A percentile compares a stretch with the other conserved stretches of the same genome.
Evolutionary conservation across 92 coral and sea anemone genomes (phyloP).

Genomic region (Galaxea fascicularis): DNA sequence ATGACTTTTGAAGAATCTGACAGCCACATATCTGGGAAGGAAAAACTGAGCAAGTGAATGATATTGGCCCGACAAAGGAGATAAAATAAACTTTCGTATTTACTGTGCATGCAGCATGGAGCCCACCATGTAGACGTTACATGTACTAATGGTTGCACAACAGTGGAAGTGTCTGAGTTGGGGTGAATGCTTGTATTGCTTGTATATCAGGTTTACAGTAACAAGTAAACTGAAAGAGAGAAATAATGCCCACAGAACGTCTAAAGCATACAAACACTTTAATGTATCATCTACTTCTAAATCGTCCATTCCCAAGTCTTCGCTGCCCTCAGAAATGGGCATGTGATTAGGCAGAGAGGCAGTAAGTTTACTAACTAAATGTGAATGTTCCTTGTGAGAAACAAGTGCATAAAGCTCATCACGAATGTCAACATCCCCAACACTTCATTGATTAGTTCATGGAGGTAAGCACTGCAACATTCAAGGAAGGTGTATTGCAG

Average conservation of each 20-base stretch:
- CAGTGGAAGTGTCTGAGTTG: not conserved
- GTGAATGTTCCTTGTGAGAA: slow-evolving; percentile 15
- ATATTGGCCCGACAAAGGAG: not conserved
- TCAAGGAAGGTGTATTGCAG: slow-evolving; percentile 25
- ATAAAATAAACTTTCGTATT: too few species aligned
- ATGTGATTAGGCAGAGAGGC: slow-evolving; percentile 8
- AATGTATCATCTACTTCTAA: not conserved
- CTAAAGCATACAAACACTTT: not conserved
- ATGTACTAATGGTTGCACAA: not conserved
- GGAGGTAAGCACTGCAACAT: slow-evolving; percentile 17
- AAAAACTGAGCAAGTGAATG: not conserved
- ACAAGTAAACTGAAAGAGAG: not conserved
- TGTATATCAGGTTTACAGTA: not conserved
- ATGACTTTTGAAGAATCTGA: not conserved
- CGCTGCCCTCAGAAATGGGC: not conserved
- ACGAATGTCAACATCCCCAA: slow-evolving; percentile 9
- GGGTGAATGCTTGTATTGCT: not conserved
- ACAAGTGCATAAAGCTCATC: slow-evolving; percentile 32
- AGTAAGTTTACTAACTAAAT: not conserved
- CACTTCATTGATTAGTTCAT: slow-evolving; percentile 8
- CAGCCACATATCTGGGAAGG: slow-evolving; percentile 1
- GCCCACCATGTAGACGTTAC: not conserved
- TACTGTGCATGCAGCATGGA: not conserved
- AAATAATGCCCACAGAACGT: not conserved
- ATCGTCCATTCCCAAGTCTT: not conserved